These are phyloP conservation scores for Lordiphosa clarofinis DNA, from an alignment of 1,140 invertebrate species.

Conservation along the genomic window DNA sequence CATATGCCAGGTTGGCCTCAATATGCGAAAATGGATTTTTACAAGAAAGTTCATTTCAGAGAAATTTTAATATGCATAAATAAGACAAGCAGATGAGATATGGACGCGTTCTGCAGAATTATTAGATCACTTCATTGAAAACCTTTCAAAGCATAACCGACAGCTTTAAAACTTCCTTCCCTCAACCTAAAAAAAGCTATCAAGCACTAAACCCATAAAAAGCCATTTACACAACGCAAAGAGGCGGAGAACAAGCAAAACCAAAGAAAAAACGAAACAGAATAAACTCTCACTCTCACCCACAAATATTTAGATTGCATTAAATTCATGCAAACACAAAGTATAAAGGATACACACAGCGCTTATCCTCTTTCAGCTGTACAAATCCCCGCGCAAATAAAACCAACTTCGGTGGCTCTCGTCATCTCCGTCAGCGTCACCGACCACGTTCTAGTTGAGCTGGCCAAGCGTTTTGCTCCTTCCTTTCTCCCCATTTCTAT, in stretches of 20 bases:
- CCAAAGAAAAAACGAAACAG: constrained; percentile 1
- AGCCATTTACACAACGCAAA: constrained; percentile 65
- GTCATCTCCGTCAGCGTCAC: no score
- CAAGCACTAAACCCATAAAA: constrained; percentile 48
- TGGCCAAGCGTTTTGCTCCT: constrained; percentile 30
- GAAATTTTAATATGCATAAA: no score
- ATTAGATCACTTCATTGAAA: no score
- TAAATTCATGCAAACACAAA: constrained; percentile 77
- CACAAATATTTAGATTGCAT: constrained; percentile 78
- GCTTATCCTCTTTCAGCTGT: constrained; percentile 69
- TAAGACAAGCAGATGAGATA: no score
- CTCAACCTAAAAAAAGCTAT: constrained; percentile 33
- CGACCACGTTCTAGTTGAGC: constrained; percentile 18
- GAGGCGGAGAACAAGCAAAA: constrained; percentile 28
- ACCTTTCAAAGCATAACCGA: no score
- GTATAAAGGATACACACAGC: constrained; percentile 68
- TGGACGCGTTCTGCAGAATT: no score
- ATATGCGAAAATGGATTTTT: no score
- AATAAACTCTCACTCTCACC: constrained; percentile 44
- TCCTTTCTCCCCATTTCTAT: no score
- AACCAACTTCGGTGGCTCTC: constrained; percentile 30
- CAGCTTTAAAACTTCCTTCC: constrained; percentile 34
- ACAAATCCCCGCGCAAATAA: constrained; percentile 73
- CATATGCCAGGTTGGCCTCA: neutral
- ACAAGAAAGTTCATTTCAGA: no score